Base-by-base conservation (phyloP, 2,888 invertebrate genomes). In the Elaeidobius kamerunicus region DNA sequence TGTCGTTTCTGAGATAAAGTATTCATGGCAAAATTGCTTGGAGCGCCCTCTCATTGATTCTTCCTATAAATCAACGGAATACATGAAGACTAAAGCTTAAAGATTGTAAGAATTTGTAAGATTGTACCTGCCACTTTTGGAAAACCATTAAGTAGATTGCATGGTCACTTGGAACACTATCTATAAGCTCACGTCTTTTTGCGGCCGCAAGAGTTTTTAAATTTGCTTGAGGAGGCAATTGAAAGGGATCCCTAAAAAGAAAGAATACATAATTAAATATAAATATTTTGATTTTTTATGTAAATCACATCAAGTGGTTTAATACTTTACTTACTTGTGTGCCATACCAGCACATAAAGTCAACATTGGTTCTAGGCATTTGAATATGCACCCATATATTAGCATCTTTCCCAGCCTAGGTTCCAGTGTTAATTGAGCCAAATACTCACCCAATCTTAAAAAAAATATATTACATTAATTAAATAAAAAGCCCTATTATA, bases 341-440 rank as follows among this genome's bases (percentile, higher is more conserved):
- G 93, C 86, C 60, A 96, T 78, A 59, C 86, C 83, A 67, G 94
- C 89, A 1, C 91, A 91, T 32, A 99, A 87, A 0, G 95, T 95
- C 48, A 94, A 74, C 20, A 98, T 80, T 1, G 97, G 96, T 70
- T 95, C 93, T 27, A 96, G 75, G 70, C 98, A 99, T 70, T 91
- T 91, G 60, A 96, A 81, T 2, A 94, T 86, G 32, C 93, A 83
- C 1, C 91, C 85, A 69, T 91, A 93, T 0, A 99, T 75, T 54
- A 99, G 73, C 84, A 93, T 91, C 73, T 97, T 95, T 3, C 91
- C 95, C 38, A 94, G 75, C 61, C 89, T 85, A 0, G 97, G 96
- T 64, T 96, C 94, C 1, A 98, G 80, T 0, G 96, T 92, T 39
- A 98, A 74, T 68, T 95, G 92, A n/a, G 94, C 78, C 43, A 98